A percentile compares a stretch with the other conserved stretches of the same genome.
Conservation (phyloP, 2,888 invertebrate genomes). For the Eupithecia exiguata region DNA sequence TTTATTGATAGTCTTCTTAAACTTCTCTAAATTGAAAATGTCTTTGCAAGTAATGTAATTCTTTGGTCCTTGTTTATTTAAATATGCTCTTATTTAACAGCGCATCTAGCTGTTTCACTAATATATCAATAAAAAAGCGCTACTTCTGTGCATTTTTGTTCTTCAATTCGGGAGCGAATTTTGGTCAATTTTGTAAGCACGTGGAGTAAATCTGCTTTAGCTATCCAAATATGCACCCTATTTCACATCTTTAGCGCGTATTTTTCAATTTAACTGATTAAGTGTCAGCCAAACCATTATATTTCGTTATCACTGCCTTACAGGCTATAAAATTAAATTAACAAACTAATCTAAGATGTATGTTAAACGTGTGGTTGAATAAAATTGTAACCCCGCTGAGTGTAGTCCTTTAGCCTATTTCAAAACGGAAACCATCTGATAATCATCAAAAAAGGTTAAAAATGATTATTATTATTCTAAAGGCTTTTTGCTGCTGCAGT, state of each 20-base stretch:
- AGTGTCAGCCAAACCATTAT: background rate
- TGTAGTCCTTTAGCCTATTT: slow-evolving; percentile 19
- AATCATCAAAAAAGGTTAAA: slow-evolving; percentile 4
- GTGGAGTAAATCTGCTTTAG: background rate
- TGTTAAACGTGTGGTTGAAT: slow-evolving; percentile 33
- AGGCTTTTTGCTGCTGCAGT: background rate
- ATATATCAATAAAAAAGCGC: background rate
- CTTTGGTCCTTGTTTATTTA: background rate
- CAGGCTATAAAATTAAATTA: slow-evolving; percentile 38
- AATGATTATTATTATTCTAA: background rate
- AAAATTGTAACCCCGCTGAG: slow-evolving; percentile 34
- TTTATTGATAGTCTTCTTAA: background rate
- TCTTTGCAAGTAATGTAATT: background rate
- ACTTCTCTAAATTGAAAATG: background rate
- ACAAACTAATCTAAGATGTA: slow-evolving; percentile 6
- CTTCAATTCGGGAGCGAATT: background rate
- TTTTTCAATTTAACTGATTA: background rate
- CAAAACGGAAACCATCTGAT: slow-evolving; percentile 11
- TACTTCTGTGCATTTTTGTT: background rate
- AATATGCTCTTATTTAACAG: background rate
- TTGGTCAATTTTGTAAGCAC: background rate
- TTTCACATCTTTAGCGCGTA: background rate
- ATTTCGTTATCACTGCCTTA: slow-evolving; percentile 22
- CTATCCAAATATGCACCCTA: background rate
- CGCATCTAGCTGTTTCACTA: background rate